A percentile compares a stretch with the other conserved stretches of the same genome.
Conservation (phyloP, 2,888 invertebrate genomes). For the Lasioglossum leucozonium region DNA sequence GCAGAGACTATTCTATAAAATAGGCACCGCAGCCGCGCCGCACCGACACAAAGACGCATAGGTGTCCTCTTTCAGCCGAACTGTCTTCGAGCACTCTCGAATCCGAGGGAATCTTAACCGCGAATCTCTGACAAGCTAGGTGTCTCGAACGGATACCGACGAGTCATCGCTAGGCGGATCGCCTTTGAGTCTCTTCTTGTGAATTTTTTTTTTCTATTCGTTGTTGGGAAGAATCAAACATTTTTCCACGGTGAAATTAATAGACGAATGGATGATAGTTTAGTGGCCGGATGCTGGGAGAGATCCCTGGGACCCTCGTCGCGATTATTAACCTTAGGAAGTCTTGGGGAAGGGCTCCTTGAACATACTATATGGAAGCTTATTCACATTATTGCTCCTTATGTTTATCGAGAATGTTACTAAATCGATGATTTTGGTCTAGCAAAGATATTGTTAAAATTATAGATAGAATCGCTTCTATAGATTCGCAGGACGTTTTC, state of each 20-base stretch:
- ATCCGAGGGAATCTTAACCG: not conserved
- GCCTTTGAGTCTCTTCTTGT: not conserved
- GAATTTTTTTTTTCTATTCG: not conserved
- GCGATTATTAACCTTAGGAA: constrained; percentile 18
- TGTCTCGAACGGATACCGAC: constrained; percentile 11
- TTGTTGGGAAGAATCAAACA: not conserved
- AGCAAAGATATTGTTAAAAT: not conserved
- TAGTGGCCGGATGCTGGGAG: constrained; percentile 15
- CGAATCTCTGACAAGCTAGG: constrained; percentile 13
- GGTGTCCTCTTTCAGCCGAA: constrained; percentile 10
- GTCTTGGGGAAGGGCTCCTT: not conserved
- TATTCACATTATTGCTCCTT: not conserved
- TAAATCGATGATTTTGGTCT: not conserved
- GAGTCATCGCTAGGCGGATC: not conserved
- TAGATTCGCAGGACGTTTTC: too few species aligned
- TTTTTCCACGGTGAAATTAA: constrained; percentile 20
- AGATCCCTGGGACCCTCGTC: constrained; percentile 15
- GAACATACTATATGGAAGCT: not conserved
- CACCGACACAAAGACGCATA: not conserved
- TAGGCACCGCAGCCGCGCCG: not conserved
- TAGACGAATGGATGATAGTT: constrained; percentile 29
- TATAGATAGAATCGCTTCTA: too few species aligned
- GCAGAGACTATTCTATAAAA: not conserved
- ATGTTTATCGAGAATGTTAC: not conserved
- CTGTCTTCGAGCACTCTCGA: constrained; percentile 7